These are phyloP conservation scores for Neodon shergylaensis DNA, from an alignment of 2,113 vertebrate species.

Conservation along the genomic window DNA sequence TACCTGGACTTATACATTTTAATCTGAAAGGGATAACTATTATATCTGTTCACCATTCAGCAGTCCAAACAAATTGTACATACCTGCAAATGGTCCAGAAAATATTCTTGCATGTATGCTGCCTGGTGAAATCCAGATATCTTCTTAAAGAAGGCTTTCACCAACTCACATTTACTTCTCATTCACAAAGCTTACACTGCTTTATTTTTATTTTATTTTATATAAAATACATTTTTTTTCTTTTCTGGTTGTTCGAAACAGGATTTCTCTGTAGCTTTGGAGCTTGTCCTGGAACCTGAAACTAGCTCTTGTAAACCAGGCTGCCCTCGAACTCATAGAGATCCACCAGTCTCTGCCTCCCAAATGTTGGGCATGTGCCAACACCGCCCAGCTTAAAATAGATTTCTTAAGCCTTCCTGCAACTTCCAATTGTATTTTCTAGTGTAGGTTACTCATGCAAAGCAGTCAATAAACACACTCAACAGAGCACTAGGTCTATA, in stretches of 20 bases:
- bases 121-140: not conserved
- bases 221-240: too few species aligned
- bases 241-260: too few species aligned
- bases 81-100: not conserved
- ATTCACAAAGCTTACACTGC: not conserved
- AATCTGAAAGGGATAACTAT: not conserved
- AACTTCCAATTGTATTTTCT: not conserved
- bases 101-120: not conserved
- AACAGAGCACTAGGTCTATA: not conserved
- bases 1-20: not conserved
- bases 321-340: too few species aligned
- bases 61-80: not conserved
- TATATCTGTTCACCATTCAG: not conserved
- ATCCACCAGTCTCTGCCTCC: too few species aligned
- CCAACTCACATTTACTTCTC: not conserved
- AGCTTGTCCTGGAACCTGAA: too few species aligned
- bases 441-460: not conserved
- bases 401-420: not conserved
- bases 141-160: not conserved
- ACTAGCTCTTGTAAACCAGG: too few species aligned
- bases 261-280: too few species aligned
- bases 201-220: too few species aligned
- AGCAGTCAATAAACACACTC: not conserved
- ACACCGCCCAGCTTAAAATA: not conserved
- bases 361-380: too few species aligned